A percentile compares a stretch with the other conserved stretches of the same genome.
Evolutionary conservation across 2,888 invertebrate species (phyloP).

Genomic region (Microplitis manilae): DNA sequence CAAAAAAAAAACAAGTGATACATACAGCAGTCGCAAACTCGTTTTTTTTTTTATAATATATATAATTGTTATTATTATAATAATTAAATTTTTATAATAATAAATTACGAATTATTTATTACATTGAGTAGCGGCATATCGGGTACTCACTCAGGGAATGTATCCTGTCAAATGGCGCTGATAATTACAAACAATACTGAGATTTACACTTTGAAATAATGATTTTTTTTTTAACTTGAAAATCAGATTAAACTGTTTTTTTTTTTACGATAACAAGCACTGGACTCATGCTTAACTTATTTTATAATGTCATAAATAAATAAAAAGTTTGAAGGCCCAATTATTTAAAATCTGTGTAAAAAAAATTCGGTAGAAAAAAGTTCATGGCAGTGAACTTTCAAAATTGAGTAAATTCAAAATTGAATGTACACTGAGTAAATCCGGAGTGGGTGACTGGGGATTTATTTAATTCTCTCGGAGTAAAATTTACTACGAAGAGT

Average conservation of each 20-base stretch:
- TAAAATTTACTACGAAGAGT: too few species aligned
- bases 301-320: slow-evolving; percentile 21
- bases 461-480: too few species aligned
- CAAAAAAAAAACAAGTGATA: slow-evolving; percentile 41
- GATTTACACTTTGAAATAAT: slow-evolving; percentile 71
- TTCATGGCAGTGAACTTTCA: too few species aligned
- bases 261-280: slow-evolving; percentile 61
- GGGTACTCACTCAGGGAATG: slow-evolving; percentile 71
- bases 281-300: slow-evolving; percentile 59
- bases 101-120: slow-evolving; percentile 65
- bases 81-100: slow-evolving; percentile 35
- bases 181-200: slow-evolving; percentile 71
- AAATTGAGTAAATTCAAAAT: too few species aligned
- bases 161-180: slow-evolving; percentile 71
- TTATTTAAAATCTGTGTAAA: too few species aligned
- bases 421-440: too few species aligned
- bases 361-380: too few species aligned
- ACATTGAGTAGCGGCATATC: slow-evolving; percentile 71
- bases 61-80: slow-evolving; percentile 30
- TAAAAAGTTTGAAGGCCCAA: neutral
- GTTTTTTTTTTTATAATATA: slow-evolving; percentile 30
- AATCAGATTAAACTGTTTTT: slow-evolving; percentile 58
- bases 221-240: slow-evolving; percentile 56
- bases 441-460: too few species aligned
- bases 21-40: slow-evolving; percentile 45